phyloP scores from a whole-genome alignment of 2,888 invertebrate genomes.

The Eustalomyia histrio region DNA sequence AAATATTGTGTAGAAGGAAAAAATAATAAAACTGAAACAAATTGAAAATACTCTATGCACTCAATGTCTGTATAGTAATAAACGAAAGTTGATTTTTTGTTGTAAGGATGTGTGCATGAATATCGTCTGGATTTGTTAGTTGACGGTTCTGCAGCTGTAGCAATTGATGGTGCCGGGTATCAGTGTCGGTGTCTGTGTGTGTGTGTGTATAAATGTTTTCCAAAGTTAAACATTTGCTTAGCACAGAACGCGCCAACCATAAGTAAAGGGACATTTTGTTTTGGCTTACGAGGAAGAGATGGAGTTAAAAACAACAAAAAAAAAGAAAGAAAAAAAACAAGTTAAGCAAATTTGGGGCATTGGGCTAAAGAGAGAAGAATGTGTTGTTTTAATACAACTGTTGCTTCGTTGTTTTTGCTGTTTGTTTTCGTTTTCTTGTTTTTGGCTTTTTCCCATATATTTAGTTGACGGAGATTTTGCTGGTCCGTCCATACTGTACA shows the following conservation, averaged over 20 bases:
- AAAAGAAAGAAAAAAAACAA: neutral
- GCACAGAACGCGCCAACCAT: slow-evolving; percentile 58
- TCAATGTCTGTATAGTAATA: neutral
- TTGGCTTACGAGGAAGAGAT: slow-evolving; percentile 55
- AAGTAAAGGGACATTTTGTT: slow-evolving; percentile 52
- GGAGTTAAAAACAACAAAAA: slow-evolving; percentile 21
- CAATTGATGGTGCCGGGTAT: slow-evolving; percentile 31
- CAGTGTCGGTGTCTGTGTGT: slow-evolving; percentile 21
- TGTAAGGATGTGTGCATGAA: neutral
- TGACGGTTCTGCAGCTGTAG: slow-evolving; percentile 28
- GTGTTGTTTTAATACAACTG: slow-evolving; percentile 62
- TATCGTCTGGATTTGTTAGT: slow-evolving; percentile 36
- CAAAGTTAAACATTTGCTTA: slow-evolving; percentile 67
- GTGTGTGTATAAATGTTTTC: slow-evolving; percentile 55
- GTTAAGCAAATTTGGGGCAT: slow-evolving; percentile 67
- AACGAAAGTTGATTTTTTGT: slow-evolving; percentile 2
- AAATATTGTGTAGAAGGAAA: neutral
- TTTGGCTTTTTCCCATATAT: slow-evolving; percentile 12
- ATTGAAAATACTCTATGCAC: slow-evolving; percentile 13
- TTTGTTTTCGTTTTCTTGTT: slow-evolving; percentile 44
- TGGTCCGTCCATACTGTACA: slow-evolving; percentile 9
- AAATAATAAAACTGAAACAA: neutral
- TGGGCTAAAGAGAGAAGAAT: slow-evolving; percentile 61
- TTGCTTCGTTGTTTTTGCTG: slow-evolving; percentile 45
- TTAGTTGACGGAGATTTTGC: slow-evolving; percentile 16